These are phyloP conservation scores for Psilanteris sp. DNA, from an alignment of 1,140 invertebrate genomes.

Conservation along the genomic window DNA sequence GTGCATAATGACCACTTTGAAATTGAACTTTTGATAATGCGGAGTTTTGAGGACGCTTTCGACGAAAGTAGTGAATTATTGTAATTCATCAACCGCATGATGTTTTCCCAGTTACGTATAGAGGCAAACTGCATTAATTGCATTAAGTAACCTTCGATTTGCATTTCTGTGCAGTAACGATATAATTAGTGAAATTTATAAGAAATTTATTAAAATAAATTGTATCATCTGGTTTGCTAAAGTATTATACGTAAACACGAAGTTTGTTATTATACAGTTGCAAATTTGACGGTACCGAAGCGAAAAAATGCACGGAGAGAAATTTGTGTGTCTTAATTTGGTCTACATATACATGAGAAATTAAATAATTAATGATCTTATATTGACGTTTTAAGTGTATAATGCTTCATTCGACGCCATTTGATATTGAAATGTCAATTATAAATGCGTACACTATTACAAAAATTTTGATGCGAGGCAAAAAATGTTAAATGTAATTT, in stretches of 20 bases:
- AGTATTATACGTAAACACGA: no score
- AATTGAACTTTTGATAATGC: constrained; percentile 12
- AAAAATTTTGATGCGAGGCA: background rate
- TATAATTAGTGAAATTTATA: constrained; percentile 20
- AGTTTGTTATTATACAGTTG: no score
- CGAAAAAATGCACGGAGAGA: no score
- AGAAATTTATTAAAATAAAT: background rate
- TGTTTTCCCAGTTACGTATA: background rate
- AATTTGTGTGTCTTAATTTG: no score
- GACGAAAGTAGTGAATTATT: constrained; percentile 14
- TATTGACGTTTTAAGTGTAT: background rate
- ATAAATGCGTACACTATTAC: background rate
- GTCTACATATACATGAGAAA: background rate
- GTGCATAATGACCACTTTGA: constrained; percentile 8
- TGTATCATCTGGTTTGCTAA: background rate
- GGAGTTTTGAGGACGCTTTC: constrained; percentile 18
- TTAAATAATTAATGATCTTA: background rate
- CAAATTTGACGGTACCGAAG: no score
- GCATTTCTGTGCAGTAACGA: constrained; percentile 7
- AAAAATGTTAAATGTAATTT: background rate
- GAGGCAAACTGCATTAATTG: constrained; percentile 8
- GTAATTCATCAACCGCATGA: constrained; percentile 5
- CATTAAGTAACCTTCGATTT: constrained; percentile 2
- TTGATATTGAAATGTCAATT: constrained; percentile 10
- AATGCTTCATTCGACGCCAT: background rate